Percentiles rank a stretch among this genome's conserved stretches.
These are phyloP conservation scores for Gyps fulvus DNA, from an alignment of 2,113 vertebrate genomes.

Conservation along the genomic window DNA sequence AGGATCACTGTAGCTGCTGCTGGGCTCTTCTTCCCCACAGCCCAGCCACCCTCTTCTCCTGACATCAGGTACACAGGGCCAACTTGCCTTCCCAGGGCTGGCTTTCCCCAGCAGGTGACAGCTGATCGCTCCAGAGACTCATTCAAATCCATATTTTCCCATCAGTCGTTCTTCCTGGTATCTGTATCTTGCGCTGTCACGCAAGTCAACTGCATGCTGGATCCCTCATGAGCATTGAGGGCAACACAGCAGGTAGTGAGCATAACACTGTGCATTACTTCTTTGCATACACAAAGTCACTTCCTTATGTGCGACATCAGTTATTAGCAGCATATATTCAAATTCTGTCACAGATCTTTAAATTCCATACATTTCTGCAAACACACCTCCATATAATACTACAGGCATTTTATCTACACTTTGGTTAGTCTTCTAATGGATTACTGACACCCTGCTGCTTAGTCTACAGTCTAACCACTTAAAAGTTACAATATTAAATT, in stretches of 20 bases:
- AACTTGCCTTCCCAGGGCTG: background rate
- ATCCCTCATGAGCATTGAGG: background rate
- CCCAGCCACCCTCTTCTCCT: background rate
- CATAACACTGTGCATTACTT: background rate
- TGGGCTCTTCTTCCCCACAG: background rate
- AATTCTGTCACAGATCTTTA: background rate
- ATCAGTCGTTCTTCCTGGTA: background rate
- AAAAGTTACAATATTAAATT: background rate
- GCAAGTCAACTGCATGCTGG: background rate
- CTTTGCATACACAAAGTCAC: background rate
- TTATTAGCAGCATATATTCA: background rate
- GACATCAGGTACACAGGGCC: background rate
- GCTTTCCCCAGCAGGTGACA: background rate
- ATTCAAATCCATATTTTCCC: rapidly evolving
- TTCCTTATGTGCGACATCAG: background rate
- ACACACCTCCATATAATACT: background rate
- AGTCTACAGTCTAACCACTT: background rate
- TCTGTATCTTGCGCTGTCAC: background rate
- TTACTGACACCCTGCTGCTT: background rate
- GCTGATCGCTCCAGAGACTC: background rate
- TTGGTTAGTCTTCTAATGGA: background rate
- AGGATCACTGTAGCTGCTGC: background rate
- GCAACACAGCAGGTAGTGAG: background rate
- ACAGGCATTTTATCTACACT: background rate
- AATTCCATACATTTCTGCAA: background rate